These are phyloP conservation scores for Cerastoderma edule DNA, from an alignment of 2,888 invertebrate genomes.

Conservation along the genomic window DNA sequence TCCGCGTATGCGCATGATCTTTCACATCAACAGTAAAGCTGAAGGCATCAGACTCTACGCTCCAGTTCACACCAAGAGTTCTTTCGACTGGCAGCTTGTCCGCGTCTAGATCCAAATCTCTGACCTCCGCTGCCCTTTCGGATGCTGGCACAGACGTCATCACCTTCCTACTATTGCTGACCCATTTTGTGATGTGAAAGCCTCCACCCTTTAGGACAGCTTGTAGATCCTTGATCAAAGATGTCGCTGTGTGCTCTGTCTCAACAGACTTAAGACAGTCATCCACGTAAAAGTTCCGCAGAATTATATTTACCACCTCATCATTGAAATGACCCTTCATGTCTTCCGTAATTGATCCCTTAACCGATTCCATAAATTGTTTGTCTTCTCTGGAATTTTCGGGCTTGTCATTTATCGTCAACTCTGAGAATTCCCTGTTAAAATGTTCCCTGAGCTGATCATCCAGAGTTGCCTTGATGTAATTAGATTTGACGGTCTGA, in stretches of 20 bases:
- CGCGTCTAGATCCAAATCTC: constrained; percentile 35
- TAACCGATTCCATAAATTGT: constrained; percentile 12
- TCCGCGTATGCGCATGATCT: constrained; percentile 42
- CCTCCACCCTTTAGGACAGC: constrained; percentile 42
- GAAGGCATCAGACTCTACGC: constrained; percentile 34
- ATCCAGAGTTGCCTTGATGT: too few species aligned
- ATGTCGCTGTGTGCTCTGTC: constrained; percentile 21
- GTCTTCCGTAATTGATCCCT: constrained; percentile 1
- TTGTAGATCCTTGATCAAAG: constrained; percentile 26
- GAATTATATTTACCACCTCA: constrained; percentile 34
- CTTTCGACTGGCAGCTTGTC: constrained; percentile 43
- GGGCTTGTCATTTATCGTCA: too few species aligned
- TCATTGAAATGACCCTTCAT: constrained; percentile 8
- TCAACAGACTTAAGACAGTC: constrained; percentile 49
- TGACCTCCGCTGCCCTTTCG: constrained; percentile 37
- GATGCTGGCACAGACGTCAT: constrained; percentile 46
- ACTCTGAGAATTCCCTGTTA: too few species aligned
- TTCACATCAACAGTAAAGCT: constrained; percentile 35
- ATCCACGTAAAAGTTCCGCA: constrained; percentile 50
- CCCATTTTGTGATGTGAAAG: constrained; percentile 54
- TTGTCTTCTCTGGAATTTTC: too few species aligned
- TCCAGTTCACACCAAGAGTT: constrained; percentile 50
- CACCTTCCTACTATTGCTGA: constrained; percentile 48
- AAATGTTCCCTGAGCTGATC: too few species aligned
- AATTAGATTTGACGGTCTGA: too few species aligned